Conservation (phyloP, 2,888 invertebrate species). For the Xylota sylvarum region DNA sequence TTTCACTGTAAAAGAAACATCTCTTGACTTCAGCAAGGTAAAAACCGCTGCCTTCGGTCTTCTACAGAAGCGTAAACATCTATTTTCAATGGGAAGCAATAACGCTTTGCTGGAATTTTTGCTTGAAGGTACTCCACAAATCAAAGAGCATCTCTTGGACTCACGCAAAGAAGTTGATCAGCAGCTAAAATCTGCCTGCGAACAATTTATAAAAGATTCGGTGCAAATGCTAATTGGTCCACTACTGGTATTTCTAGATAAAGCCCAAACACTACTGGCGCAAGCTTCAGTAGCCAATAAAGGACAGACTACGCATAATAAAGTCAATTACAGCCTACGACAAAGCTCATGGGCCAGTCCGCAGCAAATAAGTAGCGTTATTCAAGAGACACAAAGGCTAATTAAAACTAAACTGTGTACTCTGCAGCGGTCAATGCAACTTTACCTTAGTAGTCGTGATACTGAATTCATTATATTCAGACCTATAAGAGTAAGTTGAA, state of each 20-base stretch:
- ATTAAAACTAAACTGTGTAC: constrained; percentile 92
- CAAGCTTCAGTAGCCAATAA: constrained; percentile 55
- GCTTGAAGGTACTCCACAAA: constrained; percentile 96
- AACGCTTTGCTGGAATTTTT: constrained; percentile 97
- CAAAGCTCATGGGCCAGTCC: constrained; percentile 89
- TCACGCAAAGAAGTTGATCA: constrained; percentile 98
- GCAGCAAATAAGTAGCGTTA: constrained; percentile 89
- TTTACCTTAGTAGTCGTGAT: constrained; percentile 98
- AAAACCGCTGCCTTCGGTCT: constrained; percentile 93
- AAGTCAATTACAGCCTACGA: constrained; percentile 83
- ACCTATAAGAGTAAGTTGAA: constrained; percentile 91
- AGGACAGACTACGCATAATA: constrained; percentile 73
- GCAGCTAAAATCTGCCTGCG: constrained; percentile 95
- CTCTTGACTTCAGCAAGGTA: constrained; percentile 96
- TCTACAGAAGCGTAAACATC: constrained; percentile 91
- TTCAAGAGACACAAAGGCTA: constrained; percentile 91
- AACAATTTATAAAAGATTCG: constrained; percentile 93
- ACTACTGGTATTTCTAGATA: constrained; percentile 90
- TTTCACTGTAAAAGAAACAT: constrained; percentile 96
- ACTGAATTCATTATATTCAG: constrained; percentile 98
- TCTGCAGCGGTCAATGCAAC: constrained; percentile 95
- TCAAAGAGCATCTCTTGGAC: constrained; percentile 96
- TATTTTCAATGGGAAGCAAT: constrained; percentile 94
- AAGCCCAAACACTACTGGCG: constrained; percentile 86
- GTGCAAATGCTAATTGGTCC: constrained; percentile 92